A percentile compares a stretch with the other conserved stretches of the same genome.
Evolutionary conservation across 2,888 invertebrate species (phyloP).

Genomic region (Timandra comae): DNA sequence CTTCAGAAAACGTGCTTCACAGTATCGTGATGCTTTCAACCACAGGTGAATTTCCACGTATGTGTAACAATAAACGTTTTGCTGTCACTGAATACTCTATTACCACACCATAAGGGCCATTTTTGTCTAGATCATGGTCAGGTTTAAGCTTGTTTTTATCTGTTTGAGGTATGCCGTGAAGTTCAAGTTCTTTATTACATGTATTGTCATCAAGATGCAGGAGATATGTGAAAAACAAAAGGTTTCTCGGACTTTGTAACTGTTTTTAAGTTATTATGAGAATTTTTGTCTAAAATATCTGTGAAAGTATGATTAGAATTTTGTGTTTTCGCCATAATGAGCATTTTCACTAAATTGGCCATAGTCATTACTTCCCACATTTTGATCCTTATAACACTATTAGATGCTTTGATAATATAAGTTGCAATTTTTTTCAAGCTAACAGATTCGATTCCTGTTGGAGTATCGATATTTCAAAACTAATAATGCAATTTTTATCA

Average conservation of each 20-base stretch:
- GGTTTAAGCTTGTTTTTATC: conserved; percentile 14
- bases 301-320: conserved; percentile 3
- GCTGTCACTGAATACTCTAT: conserved; percentile 19
- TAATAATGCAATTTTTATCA: too few relatives aligned
- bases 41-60: conserved; percentile 59
- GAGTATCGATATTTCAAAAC: too few relatives aligned
- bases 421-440: too few relatives aligned
- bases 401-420: too few relatives aligned
- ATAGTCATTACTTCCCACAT: too few relatives aligned
- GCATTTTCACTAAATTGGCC: too few relatives aligned
- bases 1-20: conserved; percentile 57
- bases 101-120: conserved; percentile 21
- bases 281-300: conserved; percentile 14
- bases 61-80: conserved; percentile 29
- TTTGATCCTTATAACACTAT: too few relatives aligned
- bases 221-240: conserved; percentile 44
- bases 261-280: conserved; percentile 34
- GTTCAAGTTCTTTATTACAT: conserved; percentile 57
- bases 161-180: conserved; percentile 30
- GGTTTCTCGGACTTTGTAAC: conserved; percentile 42
- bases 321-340: too few relatives aligned
- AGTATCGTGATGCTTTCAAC: conserved; percentile 57
- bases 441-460: too few relatives aligned
- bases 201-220: conserved; percentile 62
- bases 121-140: conserved; percentile 15